Percentiles rank a stretch among this genome's conserved stretches.
phyloP scores from a whole-genome alignment of 2,113 vertebrate genomes.

The Mesembrinibis cayennensis region DNA sequence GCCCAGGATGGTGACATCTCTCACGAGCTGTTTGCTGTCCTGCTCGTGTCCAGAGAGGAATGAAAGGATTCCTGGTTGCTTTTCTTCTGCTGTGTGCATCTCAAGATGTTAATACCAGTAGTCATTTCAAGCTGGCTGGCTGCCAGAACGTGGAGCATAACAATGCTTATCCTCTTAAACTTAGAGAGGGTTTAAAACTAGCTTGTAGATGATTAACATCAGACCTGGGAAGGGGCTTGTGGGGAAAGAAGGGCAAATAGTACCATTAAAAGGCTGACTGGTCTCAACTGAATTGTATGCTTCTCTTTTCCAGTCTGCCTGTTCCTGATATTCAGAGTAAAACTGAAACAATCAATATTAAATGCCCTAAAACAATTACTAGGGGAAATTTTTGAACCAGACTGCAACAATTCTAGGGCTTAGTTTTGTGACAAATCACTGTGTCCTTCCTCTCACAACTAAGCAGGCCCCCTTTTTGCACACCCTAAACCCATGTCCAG shows the following conservation, averaged over 20 bases:
- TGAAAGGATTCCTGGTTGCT: conserved; percentile 18
- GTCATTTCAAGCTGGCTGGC: conserved; percentile 38
- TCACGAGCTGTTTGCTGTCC: background rate
- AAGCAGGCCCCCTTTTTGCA: background rate
- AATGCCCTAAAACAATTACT: background rate
- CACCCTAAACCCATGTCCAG: background rate
- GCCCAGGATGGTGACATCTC: background rate
- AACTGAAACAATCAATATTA: background rate
- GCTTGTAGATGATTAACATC: conserved; percentile 6
- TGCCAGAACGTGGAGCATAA: background rate
- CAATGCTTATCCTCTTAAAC: conserved; percentile 41
- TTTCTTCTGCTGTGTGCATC: background rate
- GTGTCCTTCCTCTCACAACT: background rate
- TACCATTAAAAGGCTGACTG: background rate
- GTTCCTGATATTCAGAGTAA: background rate
- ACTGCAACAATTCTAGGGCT: background rate
- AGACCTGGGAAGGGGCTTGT: background rate
- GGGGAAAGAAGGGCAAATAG: background rate
- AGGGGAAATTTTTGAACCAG: background rate
- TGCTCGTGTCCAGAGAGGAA: background rate
- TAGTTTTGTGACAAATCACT: background rate
- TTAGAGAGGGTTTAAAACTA: conserved; percentile 4
- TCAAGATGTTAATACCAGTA: conserved; percentile 14
- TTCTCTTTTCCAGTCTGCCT: background rate
- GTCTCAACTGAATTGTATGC: background rate